Conservation (phyloP, 2,113 vertebrate genomes). For the Lethenteron camtschaticum region DNA sequence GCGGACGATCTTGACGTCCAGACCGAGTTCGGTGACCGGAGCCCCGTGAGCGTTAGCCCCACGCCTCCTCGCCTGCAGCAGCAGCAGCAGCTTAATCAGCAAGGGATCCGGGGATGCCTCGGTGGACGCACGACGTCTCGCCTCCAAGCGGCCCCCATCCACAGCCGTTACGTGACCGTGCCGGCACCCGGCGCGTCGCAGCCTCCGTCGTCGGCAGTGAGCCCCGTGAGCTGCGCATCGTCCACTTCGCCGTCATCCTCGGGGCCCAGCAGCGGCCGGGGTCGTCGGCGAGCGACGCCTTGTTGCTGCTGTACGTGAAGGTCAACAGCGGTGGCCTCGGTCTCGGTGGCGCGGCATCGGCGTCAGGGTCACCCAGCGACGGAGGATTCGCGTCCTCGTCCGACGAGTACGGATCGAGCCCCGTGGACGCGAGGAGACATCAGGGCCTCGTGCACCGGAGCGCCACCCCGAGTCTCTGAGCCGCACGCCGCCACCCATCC, state of each 20-base stretch:
- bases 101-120: conserved; percentile 14
- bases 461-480: conserved; percentile 58
- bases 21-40: conserved; percentile 43
- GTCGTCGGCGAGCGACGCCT: conserved; percentile 30
- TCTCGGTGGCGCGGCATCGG: conserved; percentile 25
- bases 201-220: conserved; percentile 42
- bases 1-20: conserved; percentile 23
- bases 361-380: conserved; percentile 69
- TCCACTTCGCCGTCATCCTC: too few relatives aligned
- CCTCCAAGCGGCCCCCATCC: conserved; percentile 32
- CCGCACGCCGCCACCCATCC: conserved; percentile 37
- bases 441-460: conserved; percentile 40
- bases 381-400: conserved; percentile 58
- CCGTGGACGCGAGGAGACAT: conserved; percentile 27
- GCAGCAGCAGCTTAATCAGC: conserved; percentile 45
- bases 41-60: conserved; percentile 50
- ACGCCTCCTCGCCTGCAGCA: conserved; percentile 36
- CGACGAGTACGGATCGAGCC: conserved; percentile 75
- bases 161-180: conserved; percentile 76
- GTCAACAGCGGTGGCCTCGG: conserved; percentile 44
- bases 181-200: conserved; percentile 25
- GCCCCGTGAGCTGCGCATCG: conserved; percentile 39
- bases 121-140: conserved; percentile 23
- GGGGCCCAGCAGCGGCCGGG: conserved; percentile 30
- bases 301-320: conserved; percentile 26